phyloP scores from a whole-genome alignment of 2,797 vertebrate species.

The Coluber constrictor region DNA sequence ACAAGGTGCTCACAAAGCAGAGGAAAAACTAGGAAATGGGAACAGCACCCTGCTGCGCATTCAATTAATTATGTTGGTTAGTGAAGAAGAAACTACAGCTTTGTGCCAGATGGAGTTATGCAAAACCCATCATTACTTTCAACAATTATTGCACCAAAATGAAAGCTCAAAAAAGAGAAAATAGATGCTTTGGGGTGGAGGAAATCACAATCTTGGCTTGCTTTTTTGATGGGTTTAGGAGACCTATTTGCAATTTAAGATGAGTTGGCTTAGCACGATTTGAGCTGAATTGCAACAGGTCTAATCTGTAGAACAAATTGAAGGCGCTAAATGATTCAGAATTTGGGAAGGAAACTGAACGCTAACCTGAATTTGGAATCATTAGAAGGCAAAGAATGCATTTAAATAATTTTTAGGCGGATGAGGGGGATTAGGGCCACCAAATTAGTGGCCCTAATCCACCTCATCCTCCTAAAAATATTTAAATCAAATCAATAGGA shows the following conservation, averaged over 20 bases:
- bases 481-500: background rate
- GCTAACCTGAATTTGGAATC: background rate
- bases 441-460: background rate
- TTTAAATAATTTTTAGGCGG: background rate
- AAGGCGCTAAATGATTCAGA: background rate
- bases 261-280: background rate
- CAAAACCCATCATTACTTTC: slow-evolving; percentile 17
- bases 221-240: background rate
- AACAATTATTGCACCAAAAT: background rate
- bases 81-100: slow-evolving; percentile 15
- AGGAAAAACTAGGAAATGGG: slow-evolving; percentile 7
- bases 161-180: background rate
- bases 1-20: slow-evolving; percentile 32
- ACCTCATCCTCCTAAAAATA: too few species aligned
- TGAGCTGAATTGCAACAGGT: background rate
- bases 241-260: background rate
- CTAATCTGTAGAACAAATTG: background rate
- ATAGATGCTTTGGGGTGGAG: background rate
- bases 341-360: background rate
- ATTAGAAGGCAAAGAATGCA: background rate
- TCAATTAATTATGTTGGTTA: slow-evolving; percentile 41
- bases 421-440: background rate
- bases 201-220: too few species aligned
- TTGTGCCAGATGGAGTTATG: slow-evolving; percentile 41
- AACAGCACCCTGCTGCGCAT: slow-evolving; percentile 40